These are phyloP conservation scores for Ernsta delagoae DNA, from an alignment of 2,888 invertebrate species.

Conservation along the genomic window DNA sequence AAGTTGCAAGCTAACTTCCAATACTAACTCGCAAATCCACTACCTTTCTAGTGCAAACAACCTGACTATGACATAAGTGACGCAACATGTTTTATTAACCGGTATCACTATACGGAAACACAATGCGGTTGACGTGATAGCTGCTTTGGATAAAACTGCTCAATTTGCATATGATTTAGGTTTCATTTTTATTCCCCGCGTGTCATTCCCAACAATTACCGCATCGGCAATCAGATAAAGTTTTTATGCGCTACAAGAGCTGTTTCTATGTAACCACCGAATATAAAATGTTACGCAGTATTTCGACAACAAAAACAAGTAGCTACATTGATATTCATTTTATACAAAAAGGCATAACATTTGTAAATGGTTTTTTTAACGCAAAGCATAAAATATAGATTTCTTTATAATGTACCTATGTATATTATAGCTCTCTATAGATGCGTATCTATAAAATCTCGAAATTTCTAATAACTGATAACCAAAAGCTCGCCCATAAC, in stretches of 20 bases:
- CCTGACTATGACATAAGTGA: slow-evolving; percentile 1
- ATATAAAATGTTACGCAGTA: slow-evolving; percentile 7
- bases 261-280: not conserved
- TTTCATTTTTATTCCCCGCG: slow-evolving; percentile 16
- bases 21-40: slow-evolving; percentile 1
- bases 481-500: no score
- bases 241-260: not conserved
- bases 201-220: slow-evolving; percentile 6
- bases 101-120: slow-evolving; percentile 8
- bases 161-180: slow-evolving; percentile 16
- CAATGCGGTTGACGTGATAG: slow-evolving; percentile 9
- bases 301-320: not conserved
- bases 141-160: not conserved
- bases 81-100: slow-evolving; percentile 5
- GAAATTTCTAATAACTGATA: no score
- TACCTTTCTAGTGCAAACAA: slow-evolving; percentile 8
- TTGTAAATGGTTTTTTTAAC: not conserved
- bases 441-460: no score
- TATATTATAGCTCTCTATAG: no score
- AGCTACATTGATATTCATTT: not conserved
- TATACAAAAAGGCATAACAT: not conserved
- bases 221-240: slow-evolving; percentile 3
- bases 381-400: no score
- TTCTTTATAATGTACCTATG: no score
- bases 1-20: not conserved